These are phyloP conservation scores for Lasius platythorax DNA, from an alignment of 2,888 invertebrate genomes.

Conservation along the genomic window DNA sequence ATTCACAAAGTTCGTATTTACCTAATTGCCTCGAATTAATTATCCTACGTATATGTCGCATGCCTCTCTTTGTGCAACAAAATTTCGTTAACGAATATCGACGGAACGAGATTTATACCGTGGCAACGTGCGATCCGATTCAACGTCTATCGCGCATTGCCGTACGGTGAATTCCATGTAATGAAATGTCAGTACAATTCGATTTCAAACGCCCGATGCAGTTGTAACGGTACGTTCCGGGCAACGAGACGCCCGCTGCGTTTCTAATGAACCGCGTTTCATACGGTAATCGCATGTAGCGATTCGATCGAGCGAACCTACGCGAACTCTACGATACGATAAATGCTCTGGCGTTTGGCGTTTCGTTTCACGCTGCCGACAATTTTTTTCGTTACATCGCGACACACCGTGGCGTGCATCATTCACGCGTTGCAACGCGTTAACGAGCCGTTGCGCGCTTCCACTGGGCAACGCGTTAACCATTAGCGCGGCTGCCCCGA, in stretches of 20 bases:
- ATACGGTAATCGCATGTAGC: conserved; percentile 47
- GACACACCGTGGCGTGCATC: not conserved
- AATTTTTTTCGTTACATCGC: conserved; percentile 45
- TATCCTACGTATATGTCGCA: not conserved
- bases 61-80: conserved; percentile 19
- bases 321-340: conserved; percentile 27
- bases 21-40: conserved; percentile 3
- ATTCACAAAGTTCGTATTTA: conserved; percentile 10
- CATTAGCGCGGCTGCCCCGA: conserved; percentile 63
- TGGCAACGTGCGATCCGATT: conserved; percentile 28
- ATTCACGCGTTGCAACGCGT: conserved; percentile 24
- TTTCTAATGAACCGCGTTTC: conserved; percentile 53
- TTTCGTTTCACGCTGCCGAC: conserved; percentile 40
- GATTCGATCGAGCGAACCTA: conserved; percentile 44
- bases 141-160: conserved; percentile 43
- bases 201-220: conserved; percentile 41
- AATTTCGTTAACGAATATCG: conserved; percentile 52
- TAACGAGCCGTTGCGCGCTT: conserved; percentile 40
- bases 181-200: conserved; percentile 53
- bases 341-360: conserved; percentile 46
- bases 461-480: conserved; percentile 58
- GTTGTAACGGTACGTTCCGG: conserved; percentile 37
- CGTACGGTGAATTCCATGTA: conserved; percentile 49
- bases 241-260: conserved; percentile 42
- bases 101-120: conserved; percentile 34